phyloP scores from a whole-genome alignment of 2,888 invertebrate species.

The Drosophila buzzatii region DNA sequence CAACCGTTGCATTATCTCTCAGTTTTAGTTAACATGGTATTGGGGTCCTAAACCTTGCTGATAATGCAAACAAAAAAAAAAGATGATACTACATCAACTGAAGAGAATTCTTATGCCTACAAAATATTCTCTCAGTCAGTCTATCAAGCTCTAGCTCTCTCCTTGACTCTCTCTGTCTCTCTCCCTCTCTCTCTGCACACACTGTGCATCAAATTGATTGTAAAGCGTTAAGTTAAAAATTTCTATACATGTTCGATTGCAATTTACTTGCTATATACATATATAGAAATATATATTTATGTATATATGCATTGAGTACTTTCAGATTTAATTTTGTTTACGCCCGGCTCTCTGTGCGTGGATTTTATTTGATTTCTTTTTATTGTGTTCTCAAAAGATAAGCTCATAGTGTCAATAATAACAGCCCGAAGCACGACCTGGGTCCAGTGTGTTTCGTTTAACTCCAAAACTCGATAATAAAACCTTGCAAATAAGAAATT shows the following conservation, averaged over 20 bases:
- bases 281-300: neutral
- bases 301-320: constrained; percentile 3
- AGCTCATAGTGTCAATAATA: constrained; percentile 52
- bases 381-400: constrained; percentile 49
- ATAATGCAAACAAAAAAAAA: constrained; percentile 41
- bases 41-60: constrained; percentile 77
- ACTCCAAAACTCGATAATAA: constrained; percentile 1
- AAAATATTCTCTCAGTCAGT: neutral
- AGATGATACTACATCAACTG: constrained; percentile 1
- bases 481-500: constrained; percentile 4
- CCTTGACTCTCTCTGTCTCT: neutral
- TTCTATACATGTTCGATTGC: constrained; percentile 31
- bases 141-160: neutral
- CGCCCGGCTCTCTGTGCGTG: constrained; percentile 7
- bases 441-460: neutral
- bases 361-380: constrained; percentile 34
- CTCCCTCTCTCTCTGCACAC: neutral
- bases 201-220: constrained; percentile 17
- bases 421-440: constrained; percentile 17
- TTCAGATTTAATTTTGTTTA: constrained; percentile 48
- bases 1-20: constrained; percentile 55
- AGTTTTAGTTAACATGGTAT: constrained; percentile 57
- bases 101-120: constrained; percentile 19
- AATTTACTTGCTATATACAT: constrained; percentile 18
- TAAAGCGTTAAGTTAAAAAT: constrained; percentile 17